A percentile compares a stretch with the other conserved stretches of the same genome.
Evolutionary conservation across 2,113 vertebrate species (phyloP).

Genomic region (Nothoprocta pentlandii): DNA sequence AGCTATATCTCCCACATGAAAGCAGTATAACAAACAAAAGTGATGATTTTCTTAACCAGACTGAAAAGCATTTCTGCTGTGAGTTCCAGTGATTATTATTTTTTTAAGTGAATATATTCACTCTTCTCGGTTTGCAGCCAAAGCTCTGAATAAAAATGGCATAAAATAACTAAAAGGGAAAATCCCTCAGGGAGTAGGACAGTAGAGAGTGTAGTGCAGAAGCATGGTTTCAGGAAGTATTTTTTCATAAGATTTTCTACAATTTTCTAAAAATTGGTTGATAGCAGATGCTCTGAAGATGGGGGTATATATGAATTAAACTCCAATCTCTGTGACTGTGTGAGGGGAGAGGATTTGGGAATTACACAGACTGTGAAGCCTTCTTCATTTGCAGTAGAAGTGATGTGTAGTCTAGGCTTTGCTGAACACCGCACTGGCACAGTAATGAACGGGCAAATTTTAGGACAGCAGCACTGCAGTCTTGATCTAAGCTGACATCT

Average conservation of each 20-base stretch:
- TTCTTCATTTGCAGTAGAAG: neutral
- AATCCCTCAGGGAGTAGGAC: neutral
- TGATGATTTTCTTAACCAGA: constrained; percentile 37
- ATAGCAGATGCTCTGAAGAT: neutral
- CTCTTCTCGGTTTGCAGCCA: neutral
- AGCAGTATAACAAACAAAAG: constrained; percentile 43
- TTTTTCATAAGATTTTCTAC: neutral
- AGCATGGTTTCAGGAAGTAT: neutral
- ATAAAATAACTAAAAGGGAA: neutral
- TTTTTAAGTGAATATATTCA: neutral
- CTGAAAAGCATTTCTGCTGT: constrained; percentile 19
- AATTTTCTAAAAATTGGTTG: neutral
- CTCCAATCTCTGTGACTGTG: neutral
- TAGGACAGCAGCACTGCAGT: neutral
- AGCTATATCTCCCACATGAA: neutral
- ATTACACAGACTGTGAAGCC: neutral
- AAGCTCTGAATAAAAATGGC: constrained; percentile 5
- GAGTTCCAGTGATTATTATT: neutral
- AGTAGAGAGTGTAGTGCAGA: neutral
- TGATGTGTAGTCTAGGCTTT: neutral
- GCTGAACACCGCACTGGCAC: neutral
- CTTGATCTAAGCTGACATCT: neutral
- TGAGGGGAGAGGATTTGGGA: neutral
- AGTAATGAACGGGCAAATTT: neutral
- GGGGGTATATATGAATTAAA: neutral